Base-by-base conservation (phyloP, 2,888 invertebrate genomes). In the Nasonia oneida region DNA sequence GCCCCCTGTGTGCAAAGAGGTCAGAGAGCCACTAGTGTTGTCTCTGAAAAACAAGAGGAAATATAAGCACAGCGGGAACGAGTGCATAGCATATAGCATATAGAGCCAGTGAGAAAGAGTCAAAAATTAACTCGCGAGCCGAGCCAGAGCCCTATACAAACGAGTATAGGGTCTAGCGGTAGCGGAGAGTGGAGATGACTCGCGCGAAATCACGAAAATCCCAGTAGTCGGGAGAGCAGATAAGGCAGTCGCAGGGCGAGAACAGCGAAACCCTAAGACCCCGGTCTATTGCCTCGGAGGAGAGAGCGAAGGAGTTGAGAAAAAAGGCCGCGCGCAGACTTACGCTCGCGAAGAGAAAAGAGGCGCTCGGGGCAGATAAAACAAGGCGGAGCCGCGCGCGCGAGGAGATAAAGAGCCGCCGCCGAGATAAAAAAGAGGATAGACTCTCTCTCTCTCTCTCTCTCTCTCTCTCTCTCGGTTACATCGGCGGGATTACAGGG, bases 391-490 rank as follows among this genome's bases (percentile, higher is more conserved):
- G 47, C 23, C 39, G 42, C 57, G 64, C 50, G 47, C 53, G 73
- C 61, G 70, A 76, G 61, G 75, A 81, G 84, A 84, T 81, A 81
- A 84, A 84, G 85, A 80, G 80, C 71, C 61, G 80, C 71, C 61
- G 67, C 42, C 57, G 53, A 75, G 75, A 84, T 84, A 84, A 79
- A 84, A 82, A 73, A 67, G 39, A 77, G 57, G 61, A n/a, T 23
- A 29, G 37, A 33, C 15, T 47, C 12, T 12, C 47, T 47, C 47
- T 8, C 47, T 61, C 77, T 57, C 57, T n/a, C 8, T n/a, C n/a
- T n/a, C 57, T 57, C 57, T 57, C 6, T 67, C 67, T 75, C 12
- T 47, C 47, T 53, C 78, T 61, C 71, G 73, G 67, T 79, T 83
- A 80, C 70, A 61, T 70, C 71, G 77, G 47, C 29, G n/a, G 81